Evolutionary conservation across 2,113 vertebrate genomes (phyloP).

Genomic region (Nipponia nippon): DNA sequence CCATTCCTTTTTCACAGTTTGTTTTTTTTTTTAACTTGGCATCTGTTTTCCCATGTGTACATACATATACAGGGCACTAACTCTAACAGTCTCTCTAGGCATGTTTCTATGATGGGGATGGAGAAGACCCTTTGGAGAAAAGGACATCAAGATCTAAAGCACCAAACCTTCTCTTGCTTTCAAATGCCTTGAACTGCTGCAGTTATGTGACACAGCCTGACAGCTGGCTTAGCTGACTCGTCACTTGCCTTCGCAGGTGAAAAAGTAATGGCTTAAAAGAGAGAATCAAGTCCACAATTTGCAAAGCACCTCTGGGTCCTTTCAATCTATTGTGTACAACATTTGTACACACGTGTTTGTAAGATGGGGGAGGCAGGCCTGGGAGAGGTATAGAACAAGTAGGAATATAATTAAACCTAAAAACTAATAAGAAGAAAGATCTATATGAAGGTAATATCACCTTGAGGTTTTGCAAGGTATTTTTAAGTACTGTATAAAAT

Average conservation of each 20-base stretch:
- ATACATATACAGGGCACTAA: not conserved
- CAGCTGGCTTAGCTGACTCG: not conserved
- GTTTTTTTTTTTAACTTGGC: not conserved
- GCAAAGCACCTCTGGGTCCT: constrained; percentile 46
- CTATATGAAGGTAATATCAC: constrained; percentile 36
- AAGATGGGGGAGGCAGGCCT: not conserved
- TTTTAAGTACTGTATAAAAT: constrained; percentile 47
- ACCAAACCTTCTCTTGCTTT: not conserved
- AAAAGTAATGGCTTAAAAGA: not conserved
- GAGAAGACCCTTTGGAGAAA: not conserved
- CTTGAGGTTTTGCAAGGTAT: constrained; percentile 35
- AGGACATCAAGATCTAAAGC: not conserved
- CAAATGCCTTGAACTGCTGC: not conserved
- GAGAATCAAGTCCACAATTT: not conserved
- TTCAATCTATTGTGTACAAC: constrained; percentile 27
- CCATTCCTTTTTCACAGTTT: not conserved
- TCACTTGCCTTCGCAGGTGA: not conserved
- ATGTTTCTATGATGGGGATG: not conserved
- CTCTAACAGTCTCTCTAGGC: not conserved
- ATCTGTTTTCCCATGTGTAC: constrained; percentile 6
- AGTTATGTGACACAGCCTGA: not conserved
- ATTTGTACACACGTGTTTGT: constrained; percentile 13
- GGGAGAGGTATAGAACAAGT: constrained; percentile 2
- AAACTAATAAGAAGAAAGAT: constrained; percentile 49
- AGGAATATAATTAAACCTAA: constrained; percentile 27